These are phyloP conservation scores for Antheraea yamamai DNA, from an alignment of 2,888 invertebrate species.

Conservation along the genomic window DNA sequence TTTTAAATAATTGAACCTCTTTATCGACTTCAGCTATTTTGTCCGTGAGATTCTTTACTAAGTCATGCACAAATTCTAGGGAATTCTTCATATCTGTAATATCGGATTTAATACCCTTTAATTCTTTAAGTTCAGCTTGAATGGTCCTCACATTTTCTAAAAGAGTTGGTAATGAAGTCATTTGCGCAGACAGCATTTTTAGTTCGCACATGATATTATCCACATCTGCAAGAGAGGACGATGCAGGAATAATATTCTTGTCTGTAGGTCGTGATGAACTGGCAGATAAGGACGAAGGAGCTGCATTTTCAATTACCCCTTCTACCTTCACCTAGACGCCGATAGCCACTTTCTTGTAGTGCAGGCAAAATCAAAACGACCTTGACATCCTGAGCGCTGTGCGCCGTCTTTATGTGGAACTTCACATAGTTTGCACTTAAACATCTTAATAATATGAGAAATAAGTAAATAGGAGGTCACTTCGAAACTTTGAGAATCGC, in stretches of 20 bases:
- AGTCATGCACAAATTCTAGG: no score
- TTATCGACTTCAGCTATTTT: no score
- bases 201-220: no score
- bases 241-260: not conserved
- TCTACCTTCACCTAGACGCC: not conserved
- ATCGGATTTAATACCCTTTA: no score
- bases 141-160: no score
- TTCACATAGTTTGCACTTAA: not conserved
- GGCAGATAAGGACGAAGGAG: not conserved
- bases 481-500: not conserved
- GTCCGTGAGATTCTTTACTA: no score
- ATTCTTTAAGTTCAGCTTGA: no score
- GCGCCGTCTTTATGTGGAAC: not conserved
- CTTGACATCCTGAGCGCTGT: not conserved
- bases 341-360: not conserved
- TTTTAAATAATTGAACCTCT: no score
- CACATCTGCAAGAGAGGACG: not conserved
- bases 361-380: not conserved
- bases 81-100: no score
- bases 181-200: no score
- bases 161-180: no score
- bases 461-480: not conserved
- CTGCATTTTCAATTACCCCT: not conserved
- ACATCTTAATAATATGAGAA: not conserved
- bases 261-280: not conserved